Evolutionary conservation across 2,888 invertebrate species (phyloP), one percentile per base, ranked within the genome.

Genomic region (Congeria kusceri): DNA sequence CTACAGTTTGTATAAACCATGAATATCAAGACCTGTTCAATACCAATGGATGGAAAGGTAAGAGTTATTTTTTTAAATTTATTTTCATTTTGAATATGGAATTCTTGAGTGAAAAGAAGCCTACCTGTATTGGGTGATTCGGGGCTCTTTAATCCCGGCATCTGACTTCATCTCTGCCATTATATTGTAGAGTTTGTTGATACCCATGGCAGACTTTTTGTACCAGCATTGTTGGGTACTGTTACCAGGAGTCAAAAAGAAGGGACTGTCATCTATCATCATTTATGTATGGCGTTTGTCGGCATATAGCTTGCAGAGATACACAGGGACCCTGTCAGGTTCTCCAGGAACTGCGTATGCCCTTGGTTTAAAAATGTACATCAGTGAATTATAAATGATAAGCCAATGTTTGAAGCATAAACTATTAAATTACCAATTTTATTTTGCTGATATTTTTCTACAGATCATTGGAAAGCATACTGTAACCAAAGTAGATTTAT

Each of bases 51-150:
- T 4, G 32, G 5, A 4, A 32, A 39, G 39, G 39, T 39, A 39
- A 39, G 39, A 13, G 39, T 39, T 39, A 5, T 5, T 13, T 39
- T 39, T 5, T 39, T 13, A 13, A 39, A 13, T 39, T 39, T 39
- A 39, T 11, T 39, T 1, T 39, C 15, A 15, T 39, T 39, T 13
- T 39, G 11, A 11, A 11, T 13, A 15, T 7, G 15, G 39, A 13
- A 7, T 39, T 39, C n/a, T n/a, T n/a, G n/a, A n/a, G n/a, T n/a
- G n/a, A n/a, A n/a, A n/a, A n/a, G 46, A 25, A 39, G 53, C 25
- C 7, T n/a, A 73, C 74, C 68, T 74, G 57, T 62, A 74, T 61
- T 67, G 74, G 11, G 67, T 74, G 7, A 74, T 68, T 62, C 62
- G 44, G n/a, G 62, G 28, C 7, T 62, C 44, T 7, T 47, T 29